These are phyloP conservation scores for Drosophila peninsularis DNA, from an alignment of 2,888 invertebrate genomes.

Conservation along the genomic window DNA sequence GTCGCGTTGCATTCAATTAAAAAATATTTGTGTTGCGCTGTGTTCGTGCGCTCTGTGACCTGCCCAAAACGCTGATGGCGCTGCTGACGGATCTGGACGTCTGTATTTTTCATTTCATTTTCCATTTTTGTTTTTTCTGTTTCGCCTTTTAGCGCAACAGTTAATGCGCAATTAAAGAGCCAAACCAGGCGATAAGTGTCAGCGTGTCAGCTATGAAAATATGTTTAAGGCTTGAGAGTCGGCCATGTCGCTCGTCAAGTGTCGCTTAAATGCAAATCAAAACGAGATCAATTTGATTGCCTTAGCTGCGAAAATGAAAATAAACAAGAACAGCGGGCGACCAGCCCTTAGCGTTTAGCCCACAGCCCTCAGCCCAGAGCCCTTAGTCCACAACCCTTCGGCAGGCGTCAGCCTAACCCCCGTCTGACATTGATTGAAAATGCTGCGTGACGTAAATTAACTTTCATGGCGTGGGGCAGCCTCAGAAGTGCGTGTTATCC, in stretches of 20 bases:
- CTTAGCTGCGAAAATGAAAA: slow-evolving; percentile 64
- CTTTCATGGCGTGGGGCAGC: slow-evolving; percentile 69
- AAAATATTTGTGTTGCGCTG: slow-evolving; percentile 51
- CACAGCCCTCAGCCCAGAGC: slow-evolving; percentile 17
- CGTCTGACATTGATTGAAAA: slow-evolving; percentile 77
- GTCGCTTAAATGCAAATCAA: slow-evolving; percentile 78
- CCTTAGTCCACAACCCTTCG: slow-evolving; percentile 37
- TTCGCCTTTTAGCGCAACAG: slow-evolving; percentile 48
- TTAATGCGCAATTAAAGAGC: slow-evolving; percentile 66
- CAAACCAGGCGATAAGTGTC: slow-evolving; percentile 66
- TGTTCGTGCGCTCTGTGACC: slow-evolving; percentile 37
- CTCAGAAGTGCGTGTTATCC: slow-evolving; percentile 75
- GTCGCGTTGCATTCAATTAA: slow-evolving; percentile 60
- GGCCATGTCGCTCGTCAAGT: slow-evolving; percentile 56
- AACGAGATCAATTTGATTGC: slow-evolving; percentile 72
- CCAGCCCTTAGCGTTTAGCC: slow-evolving; percentile 15
- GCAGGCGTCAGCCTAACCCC: slow-evolving; percentile 4
- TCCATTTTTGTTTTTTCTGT: background rate
- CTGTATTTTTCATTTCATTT: slow-evolving; percentile 13
- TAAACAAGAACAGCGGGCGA: slow-evolving; percentile 74
- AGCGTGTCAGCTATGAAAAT: slow-evolving; percentile 55
- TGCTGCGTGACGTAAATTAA: slow-evolving; percentile 79
- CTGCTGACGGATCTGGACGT: slow-evolving; percentile 32
- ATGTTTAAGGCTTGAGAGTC: slow-evolving; percentile 32
- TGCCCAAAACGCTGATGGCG: slow-evolving; percentile 36